phyloP scores from a whole-genome alignment of 2,113 vertebrate genomes.

The Aegypius monachus region DNA sequence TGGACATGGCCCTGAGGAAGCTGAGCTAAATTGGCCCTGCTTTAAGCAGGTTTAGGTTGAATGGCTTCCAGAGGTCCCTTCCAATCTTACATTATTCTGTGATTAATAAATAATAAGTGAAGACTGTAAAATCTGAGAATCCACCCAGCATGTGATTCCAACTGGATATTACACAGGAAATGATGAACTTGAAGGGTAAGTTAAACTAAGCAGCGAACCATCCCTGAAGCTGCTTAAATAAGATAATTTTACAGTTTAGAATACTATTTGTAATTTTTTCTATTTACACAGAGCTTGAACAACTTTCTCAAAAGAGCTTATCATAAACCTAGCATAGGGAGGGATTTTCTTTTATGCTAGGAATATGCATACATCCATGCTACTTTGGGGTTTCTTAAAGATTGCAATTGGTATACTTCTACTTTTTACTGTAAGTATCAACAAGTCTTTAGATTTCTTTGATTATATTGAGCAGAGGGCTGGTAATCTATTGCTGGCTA shows the following conservation, averaged over 20 bases:
- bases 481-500: neutral
- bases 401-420: neutral
- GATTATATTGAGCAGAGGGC: neutral
- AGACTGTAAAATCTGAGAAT: neutral
- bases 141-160: neutral
- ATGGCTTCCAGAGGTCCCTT: neutral
- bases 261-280: neutral
- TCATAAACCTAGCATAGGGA: neutral
- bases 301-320: neutral
- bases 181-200: neutral
- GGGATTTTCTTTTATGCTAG: neutral
- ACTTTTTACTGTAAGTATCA: neutral
- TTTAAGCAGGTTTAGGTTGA: neutral
- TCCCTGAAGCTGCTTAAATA: neutral
- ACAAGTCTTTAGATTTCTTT: neutral
- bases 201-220: neutral
- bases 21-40: neutral
- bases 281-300: neutral
- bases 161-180: neutral
- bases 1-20: neutral
- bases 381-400: neutral
- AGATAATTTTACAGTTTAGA: neutral
- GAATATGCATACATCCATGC: neutral
- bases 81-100: neutral
- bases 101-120: neutral